phyloP scores from a whole-genome alignment of 2,888 invertebrate genomes.

The Lamellibrachia satsuma region DNA sequence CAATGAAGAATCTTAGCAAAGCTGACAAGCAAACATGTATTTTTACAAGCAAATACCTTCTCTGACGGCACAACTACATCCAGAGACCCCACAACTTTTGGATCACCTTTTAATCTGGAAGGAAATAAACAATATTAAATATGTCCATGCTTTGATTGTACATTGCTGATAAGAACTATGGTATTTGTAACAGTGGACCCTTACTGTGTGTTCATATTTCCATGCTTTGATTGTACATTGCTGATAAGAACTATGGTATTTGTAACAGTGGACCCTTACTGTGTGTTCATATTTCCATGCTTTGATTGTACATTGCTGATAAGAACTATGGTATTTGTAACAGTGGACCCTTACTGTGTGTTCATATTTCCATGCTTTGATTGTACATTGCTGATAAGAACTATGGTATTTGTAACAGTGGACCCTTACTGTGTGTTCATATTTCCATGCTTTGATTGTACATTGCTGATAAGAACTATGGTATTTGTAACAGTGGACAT shows the following conservation, averaged over 20 bases:
- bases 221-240: background rate
- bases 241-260: background rate
- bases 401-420: background rate
- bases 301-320: background rate
- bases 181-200: background rate
- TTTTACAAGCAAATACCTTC: conserved; percentile 18
- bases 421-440: background rate
- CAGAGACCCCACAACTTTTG: background rate
- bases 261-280: background rate
- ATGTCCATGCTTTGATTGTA: background rate
- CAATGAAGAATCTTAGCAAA: background rate
- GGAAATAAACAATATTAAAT: background rate
- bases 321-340: background rate
- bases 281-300: background rate
- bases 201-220: background rate
- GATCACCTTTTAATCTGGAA: conserved; percentile 6
- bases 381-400: background rate
- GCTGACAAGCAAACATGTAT: background rate
- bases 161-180: background rate
- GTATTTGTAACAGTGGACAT: background rate
- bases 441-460: background rate
- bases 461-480: no score
- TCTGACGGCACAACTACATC: conserved; percentile 23
- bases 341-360: background rate
- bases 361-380: background rate